Base-by-base conservation (phyloP, 2,888 invertebrate genomes). In the Sminthurinus aureus region DNA sequence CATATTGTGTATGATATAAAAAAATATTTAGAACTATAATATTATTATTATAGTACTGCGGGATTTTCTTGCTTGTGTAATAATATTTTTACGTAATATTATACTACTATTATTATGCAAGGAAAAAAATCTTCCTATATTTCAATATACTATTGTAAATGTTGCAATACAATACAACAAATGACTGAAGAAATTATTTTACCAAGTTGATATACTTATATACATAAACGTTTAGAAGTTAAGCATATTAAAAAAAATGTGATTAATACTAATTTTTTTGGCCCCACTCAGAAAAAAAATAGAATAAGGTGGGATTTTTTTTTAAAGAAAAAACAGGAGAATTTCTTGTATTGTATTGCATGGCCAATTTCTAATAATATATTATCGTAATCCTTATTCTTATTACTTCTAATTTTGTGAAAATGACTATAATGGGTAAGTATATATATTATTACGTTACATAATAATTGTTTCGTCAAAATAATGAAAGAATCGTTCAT, bases 281-380 rank as follows among this genome's bases (percentile, higher is more conserved):
- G 26, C 58, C 66, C 22, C 58, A 20, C 26, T 22, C 3, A 26
- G 51, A 20, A n/a, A 15, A 24, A 64, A 9, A 58, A 50, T 22
- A 22, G 64, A 20, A 50, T 15, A 50, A 81, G 73, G 58, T 20
- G 12, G 22, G 77, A 77, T 52, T 71, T 77, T 26, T 77, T 38
- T 38, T 38, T 38, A 38, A 38, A 38, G 38, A 38, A 38, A 38
- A 38, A 38, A 6, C 1, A 38, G 6, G 69, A 78, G 76, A 82
- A 82, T 82, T 82, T 82, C 77, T 82, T 82, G 82, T 82, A 82
- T 82, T 82, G 82, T 82, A 82, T 82, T 82, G 82, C 82, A 22
- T 38, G 58, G 38, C 38, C 38, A 38, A 38, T 38, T 38, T 38
- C 38, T 38, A 38, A 38, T 38, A 38, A 38, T 38, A 26, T 78